Base-by-base conservation (phyloP, 2,797 vertebrate species). In the Typhlichthys subterraneus region DNA sequence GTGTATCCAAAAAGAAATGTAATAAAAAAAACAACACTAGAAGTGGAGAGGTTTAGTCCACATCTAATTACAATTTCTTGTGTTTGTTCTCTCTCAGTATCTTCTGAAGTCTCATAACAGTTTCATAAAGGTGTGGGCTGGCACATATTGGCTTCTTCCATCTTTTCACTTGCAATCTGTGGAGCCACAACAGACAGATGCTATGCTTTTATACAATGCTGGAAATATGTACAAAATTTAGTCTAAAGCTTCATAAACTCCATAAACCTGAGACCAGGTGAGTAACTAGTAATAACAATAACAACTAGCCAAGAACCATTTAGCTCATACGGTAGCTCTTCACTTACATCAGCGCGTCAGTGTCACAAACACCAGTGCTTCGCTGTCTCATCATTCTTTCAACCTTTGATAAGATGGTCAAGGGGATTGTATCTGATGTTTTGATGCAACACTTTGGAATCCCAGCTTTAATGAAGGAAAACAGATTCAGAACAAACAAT, bases 401-500 rank as follows among this genome's bases (percentile, higher is more conserved):
- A 9, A 75, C 67, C 0, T 1, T 70, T 3, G 0, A 0, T 48
- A 91, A 12, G 0, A 31, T 0, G 0, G 0, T 0, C 0, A 0
- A 0, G 0, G 29, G 0, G 31, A 86, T 1, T 0, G 0, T 0
- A 0, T 0, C 12, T 1, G 3, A 23, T 9, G 55, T 66, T 1
- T 0, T 6, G 31, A 89, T 1, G 49, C 92, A 93, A 72, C 92
- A 93, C 2, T 42, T 70, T 29, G 86, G 86, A 53, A 90, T 81
- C 12, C 6, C 63, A 14, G 75, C 88, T 91, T 48, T 4, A 5
- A 38, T 38, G 33, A 38, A 53, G 9, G 5, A 19, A 2, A 45
- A 45, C 29, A 14, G 31, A 11, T 64, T 47, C 5, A 48, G 65
- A 13, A 79, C 7, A 2, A 12, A 23, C 49, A 61, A 5, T 29